Evolutionary conservation across 2,113 vertebrate species (phyloP).

Genomic region (Triplophysa dalaica): DNA sequence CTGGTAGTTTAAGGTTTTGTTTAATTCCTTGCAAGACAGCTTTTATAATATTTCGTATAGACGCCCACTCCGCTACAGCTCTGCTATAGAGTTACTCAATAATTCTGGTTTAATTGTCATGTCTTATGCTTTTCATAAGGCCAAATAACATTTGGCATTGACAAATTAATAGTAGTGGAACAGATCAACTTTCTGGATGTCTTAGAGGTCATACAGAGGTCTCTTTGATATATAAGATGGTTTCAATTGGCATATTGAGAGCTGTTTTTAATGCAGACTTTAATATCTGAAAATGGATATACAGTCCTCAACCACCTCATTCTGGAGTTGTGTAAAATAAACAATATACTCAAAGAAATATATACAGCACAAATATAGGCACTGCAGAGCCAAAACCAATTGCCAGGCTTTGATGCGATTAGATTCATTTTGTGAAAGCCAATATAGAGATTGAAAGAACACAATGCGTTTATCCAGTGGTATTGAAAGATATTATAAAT

Average conservation of each 20-base stretch:
- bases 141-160: not conserved
- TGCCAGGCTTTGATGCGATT: slow-evolving; percentile 43
- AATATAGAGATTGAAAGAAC: slow-evolving; percentile 8
- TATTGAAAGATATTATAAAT: slow-evolving; percentile 10
- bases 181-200: too few species aligned
- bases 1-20: too few species aligned
- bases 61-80: not conserved
- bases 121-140: not conserved
- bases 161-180: not conserved
- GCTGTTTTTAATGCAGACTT: too few species aligned
- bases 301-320: not conserved
- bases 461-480: slow-evolving; percentile 28
- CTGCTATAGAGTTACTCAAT: not conserved
- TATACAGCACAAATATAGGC: too few species aligned
- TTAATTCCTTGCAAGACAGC: not conserved
- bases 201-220: too few species aligned
- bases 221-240: not conserved
- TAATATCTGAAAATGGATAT: too few species aligned
- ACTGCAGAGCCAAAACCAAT: slow-evolving; percentile 44
- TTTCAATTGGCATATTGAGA: not conserved
- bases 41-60: not conserved
- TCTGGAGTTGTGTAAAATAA: not conserved
- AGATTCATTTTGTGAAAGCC: slow-evolving; percentile 28
- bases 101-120: not conserved
- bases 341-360: not conserved